Base-by-base conservation (phyloP, 2,797 vertebrate species). In the Pelodytes ibericus region DNA sequence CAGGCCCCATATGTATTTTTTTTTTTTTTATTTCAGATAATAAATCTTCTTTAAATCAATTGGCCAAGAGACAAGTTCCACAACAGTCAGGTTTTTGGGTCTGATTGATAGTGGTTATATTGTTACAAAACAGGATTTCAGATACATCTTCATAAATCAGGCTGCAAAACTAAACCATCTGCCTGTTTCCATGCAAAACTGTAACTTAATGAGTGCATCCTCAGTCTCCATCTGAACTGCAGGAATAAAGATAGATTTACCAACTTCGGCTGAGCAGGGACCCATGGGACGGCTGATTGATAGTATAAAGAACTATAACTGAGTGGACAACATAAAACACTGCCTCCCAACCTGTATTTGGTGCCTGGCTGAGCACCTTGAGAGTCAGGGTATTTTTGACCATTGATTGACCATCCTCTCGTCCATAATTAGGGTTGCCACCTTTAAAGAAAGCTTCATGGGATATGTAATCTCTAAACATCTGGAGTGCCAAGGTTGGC, bases 11-110 rank as follows among this genome's bases (percentile, higher is more conserved):
- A 60, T 71, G 58, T 13, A 22, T 44, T n/a, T n/a, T n/a, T n/a
- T n/a, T n/a, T n/a, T n/a, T n/a, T n/a, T n/a, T n/a, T 61, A 39
- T 68, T 70, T 63, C 9, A 57, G 66, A 70, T 59, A 24, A 64
- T 76, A 76, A 76, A 76, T 76, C 74, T 63, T 29, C 47, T 31
- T 51, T 75, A 69, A 76, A 76, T 76, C 31, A 58, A 63, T 64
- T 41, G 74, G 67, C 25, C 47, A n/a, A 8, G 58, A 47, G 66
- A 62, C 66, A 18, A 16, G 47, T 18, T 10, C 16, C 24, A 25
- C 11, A 29, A 33, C 58, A n/a, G 58, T 18, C 65, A 29, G 41
- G 22, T 2, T n/a, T n/a, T 26, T 16, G 44, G 16, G 47, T 16
- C 10, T 76, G 74, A 76, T 70, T 76, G 74, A 76, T 76, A 66